A percentile compares a stretch with the other conserved stretches of the same genome.
These are phyloP conservation scores for Chelon labrosus DNA, from an alignment of 2,797 vertebrate species.

Conservation along the genomic window DNA sequence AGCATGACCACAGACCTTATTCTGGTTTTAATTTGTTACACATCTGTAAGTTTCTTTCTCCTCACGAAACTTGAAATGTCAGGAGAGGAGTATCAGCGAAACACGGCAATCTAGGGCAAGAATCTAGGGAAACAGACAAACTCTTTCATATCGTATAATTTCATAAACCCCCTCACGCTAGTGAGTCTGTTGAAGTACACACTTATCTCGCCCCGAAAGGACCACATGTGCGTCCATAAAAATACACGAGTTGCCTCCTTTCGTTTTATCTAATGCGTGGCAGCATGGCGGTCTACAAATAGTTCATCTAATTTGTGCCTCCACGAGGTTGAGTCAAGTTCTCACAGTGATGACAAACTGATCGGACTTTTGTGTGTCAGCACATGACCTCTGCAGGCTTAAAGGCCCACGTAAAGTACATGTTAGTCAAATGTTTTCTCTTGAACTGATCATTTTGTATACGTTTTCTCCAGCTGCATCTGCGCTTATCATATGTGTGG, in stretches of 20 bases:
- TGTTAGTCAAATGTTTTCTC: neutral
- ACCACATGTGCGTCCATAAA: neutral
- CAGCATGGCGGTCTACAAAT: conserved; percentile 47
- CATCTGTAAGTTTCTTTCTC: no score
- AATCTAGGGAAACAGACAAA: neutral
- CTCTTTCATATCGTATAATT: neutral
- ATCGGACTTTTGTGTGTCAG: neutral
- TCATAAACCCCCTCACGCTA: neutral
- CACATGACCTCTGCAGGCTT: conserved; percentile 2
- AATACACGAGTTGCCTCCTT: neutral
- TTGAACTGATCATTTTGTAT: neutral
- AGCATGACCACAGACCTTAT: no score
- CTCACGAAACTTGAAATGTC: no score
- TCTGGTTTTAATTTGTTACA: no score
- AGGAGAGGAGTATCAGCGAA: no score
- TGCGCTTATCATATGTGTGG: neutral
- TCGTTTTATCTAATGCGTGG: conserved; percentile 46
- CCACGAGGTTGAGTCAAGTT: conserved; percentile 29
- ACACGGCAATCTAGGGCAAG: no score
- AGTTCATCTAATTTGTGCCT: conserved; percentile 61
- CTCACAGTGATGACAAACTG: conserved; percentile 2
- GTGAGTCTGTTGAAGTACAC: neutral
- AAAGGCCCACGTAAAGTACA: neutral
- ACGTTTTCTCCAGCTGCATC: neutral
- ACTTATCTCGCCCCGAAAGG: neutral